Base-by-base conservation (phyloP, 2,113 vertebrate genomes). In the Chaetorhynchus papuensis region DNA sequence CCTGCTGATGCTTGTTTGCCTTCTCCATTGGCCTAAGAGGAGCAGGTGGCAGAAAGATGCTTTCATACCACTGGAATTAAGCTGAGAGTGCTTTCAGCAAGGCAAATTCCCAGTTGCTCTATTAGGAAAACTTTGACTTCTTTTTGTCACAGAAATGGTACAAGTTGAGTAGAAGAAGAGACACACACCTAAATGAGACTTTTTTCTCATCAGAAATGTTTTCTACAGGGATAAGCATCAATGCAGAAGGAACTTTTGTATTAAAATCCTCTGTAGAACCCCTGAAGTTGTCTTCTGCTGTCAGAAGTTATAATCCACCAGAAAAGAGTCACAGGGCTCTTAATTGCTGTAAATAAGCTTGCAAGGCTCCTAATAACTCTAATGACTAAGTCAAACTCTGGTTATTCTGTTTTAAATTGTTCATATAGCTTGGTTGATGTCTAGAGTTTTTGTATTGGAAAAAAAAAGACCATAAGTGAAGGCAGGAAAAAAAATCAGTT, bases 321-420 rank as follows among this genome's bases (percentile, higher is more conserved):
- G 45, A 44, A 90, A 7, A 54, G 82, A 93, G 45, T 88, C 79
- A 90, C 30, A 13, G 23, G 33, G 14, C 57, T 96, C 50, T 66
- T 92, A 93, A 81, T 85, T 86, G 45, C 63, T 88, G 54, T 83
- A 90, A 94, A 74, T 88, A 83, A 93, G 41, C 88, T 91, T 89
- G 50, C 45, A 86, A 80, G 39, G 18, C 42, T 94, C 13, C 4
- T 83, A 75, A n/a, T 31, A 83, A 59, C 14, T 74, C 22, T 74
- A 81, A 70, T 83, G 61, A 69, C 47, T 63, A 76, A 84, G 80
- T 70, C 37, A 63, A 35, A 92, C 72, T 85, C 53, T 88, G 37
- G 8, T 76, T 92, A 69, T 71, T 85, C 52, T 88, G 8, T 84
- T 93, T 89, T 18, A 77, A 88, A 65, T 85, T 86, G n/a, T 72